Evolutionary conservation across 1,140 invertebrate species (phyloP).

Genomic region (Globodera ellingtonae): DNA sequence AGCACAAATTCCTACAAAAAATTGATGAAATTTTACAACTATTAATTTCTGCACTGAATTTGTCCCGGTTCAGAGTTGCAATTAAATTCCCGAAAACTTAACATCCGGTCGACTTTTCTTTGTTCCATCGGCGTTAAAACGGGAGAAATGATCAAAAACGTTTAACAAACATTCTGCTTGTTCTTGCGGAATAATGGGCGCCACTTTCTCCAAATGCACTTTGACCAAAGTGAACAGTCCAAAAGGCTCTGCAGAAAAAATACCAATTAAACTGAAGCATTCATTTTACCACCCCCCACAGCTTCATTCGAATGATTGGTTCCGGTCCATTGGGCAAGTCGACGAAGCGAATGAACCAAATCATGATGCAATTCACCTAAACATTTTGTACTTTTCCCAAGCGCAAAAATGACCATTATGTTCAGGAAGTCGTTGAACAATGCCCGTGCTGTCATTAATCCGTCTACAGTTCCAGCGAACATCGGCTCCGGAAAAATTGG

Average conservation of each 20-base stretch:
- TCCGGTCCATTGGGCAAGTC: not conserved
- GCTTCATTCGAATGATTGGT: not conserved
- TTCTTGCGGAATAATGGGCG: not conserved
- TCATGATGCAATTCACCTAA: not conserved
- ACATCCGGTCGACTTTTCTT: not conserved
- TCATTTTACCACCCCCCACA: too few species aligned
- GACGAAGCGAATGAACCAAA: not conserved
- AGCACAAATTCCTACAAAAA: too few species aligned
- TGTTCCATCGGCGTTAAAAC: not conserved
- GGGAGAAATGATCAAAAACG: not conserved
- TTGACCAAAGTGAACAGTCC: not conserved
- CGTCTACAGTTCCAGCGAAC: constrained; percentile 7
- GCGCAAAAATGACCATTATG: not conserved
- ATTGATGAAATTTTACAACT: too few species aligned
- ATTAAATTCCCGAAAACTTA: not conserved
- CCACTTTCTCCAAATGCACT: not conserved
- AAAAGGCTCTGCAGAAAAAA: not conserved
- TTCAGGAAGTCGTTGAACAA: constrained; percentile 7
- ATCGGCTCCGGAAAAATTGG: constrained; percentile 14
- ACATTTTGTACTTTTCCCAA: not conserved
- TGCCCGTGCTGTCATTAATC: constrained; percentile 12
- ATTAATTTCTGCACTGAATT: too few species aligned
- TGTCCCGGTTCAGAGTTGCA: not conserved
- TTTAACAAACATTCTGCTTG: not conserved
- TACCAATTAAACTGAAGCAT: not conserved